These are phyloP conservation scores for Babylonia areolata DNA, from an alignment of 1,140 invertebrate genomes.

Conservation along the genomic window DNA sequence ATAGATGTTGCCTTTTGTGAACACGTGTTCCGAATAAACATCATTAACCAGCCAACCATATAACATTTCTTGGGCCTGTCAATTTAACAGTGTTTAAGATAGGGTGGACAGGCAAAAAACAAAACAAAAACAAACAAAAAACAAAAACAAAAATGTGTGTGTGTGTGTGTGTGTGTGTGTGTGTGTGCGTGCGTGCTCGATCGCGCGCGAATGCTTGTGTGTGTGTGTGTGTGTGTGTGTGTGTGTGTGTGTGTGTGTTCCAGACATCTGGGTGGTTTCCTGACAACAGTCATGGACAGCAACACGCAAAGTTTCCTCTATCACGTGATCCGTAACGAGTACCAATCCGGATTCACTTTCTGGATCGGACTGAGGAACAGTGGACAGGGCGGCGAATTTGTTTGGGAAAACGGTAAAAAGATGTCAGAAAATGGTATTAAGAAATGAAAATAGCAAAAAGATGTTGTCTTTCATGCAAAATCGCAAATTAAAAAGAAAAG, in stretches of 20 bases:
- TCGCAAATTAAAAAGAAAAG: too few relatives aligned
- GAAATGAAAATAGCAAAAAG: neutral
- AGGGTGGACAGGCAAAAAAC: too few relatives aligned
- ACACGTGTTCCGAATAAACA: too few relatives aligned
- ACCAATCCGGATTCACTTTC: neutral
- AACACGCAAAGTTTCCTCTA: neutral
- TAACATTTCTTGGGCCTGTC: too few relatives aligned
- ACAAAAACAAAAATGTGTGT: too few relatives aligned
- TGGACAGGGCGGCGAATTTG: too few relatives aligned
- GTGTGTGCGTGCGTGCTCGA: neutral
- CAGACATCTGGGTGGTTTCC: neutral
- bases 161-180: neutral
- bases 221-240: slow-evolving; percentile 24
- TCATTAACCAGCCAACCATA: too few relatives aligned
- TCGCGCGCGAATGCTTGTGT: neutral
- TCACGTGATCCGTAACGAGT: neutral
- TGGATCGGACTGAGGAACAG: neutral
- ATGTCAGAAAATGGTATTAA: neutral
- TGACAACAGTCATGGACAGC: neutral
- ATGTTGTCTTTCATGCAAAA: neutral
- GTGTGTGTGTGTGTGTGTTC: slow-evolving; percentile 11
- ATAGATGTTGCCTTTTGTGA: too few relatives aligned
- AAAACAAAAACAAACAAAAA: too few relatives aligned
- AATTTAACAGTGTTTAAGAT: too few relatives aligned
- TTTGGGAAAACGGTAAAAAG: neutral